Percentiles rank a stretch among this genome's conserved stretches.
phyloP scores from a whole-genome alignment of 1,140 invertebrate species.

The Halictus rubicundus region DNA sequence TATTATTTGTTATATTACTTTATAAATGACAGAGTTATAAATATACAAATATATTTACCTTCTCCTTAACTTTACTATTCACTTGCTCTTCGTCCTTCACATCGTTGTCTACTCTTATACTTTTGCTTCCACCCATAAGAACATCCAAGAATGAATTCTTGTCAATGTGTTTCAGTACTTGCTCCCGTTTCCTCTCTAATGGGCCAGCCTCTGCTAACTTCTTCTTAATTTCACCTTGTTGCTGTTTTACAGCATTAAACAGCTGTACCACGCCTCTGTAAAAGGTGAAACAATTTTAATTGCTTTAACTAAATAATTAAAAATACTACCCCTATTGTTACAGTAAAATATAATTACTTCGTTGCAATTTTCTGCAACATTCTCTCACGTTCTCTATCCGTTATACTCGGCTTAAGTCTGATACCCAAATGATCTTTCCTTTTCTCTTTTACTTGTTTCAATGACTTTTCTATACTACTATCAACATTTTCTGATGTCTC shows the following conservation, averaged over 20 bases:
- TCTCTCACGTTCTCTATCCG: slow-evolving; percentile 88
- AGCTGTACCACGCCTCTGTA: slow-evolving; percentile 93
- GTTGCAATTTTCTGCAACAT: slow-evolving; percentile 91
- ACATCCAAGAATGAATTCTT: slow-evolving; percentile 91
- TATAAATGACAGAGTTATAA: neutral
- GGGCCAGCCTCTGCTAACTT: slow-evolving; percentile 87
- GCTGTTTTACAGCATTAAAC: slow-evolving; percentile 93
- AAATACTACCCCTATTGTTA: neutral
- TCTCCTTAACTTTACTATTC: slow-evolving; percentile 20
- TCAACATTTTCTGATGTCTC: slow-evolving; percentile 76
- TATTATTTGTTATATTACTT: neutral
- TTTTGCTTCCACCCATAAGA: slow-evolving; percentile 87
- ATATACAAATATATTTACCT: slow-evolving; percentile 34
- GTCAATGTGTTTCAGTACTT: slow-evolving; percentile 90
- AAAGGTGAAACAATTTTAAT: slow-evolving; percentile 14
- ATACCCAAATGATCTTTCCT: slow-evolving; percentile 84
- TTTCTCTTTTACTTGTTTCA: slow-evolving; percentile 64
- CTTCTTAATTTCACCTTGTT: slow-evolving; percentile 89
- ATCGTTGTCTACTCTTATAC: slow-evolving; percentile 64
- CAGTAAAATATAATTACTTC: slow-evolving; percentile 65
- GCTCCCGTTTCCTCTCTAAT: slow-evolving; percentile 90
- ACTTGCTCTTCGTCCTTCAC: slow-evolving; percentile 31
- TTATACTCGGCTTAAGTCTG: slow-evolving; percentile 87
- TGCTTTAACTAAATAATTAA: slow-evolving; percentile 9
- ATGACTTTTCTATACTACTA: slow-evolving; percentile 31